phyloP scores from a whole-genome alignment of 2,888 invertebrate species.

The Strigamia maritima region DNA sequence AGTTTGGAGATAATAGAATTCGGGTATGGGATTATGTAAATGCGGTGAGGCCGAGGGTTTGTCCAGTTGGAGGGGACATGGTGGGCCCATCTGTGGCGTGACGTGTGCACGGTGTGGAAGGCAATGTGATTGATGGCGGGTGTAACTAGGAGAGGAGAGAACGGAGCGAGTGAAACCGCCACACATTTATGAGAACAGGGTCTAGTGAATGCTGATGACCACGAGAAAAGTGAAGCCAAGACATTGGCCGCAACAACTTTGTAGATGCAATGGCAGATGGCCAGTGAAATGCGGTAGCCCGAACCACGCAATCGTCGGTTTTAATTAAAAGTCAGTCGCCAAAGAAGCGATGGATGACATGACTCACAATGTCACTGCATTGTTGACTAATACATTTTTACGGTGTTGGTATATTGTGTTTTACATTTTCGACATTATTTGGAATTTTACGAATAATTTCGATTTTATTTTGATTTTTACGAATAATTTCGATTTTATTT shows the following conservation, averaged over 20 bases:
- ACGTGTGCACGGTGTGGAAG: conserved; percentile 35
- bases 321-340: conserved; percentile 12
- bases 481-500: no score
- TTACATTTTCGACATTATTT: no score
- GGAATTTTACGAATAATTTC: no score
- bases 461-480: no score
- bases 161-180: background rate
- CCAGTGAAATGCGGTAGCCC: conserved; percentile 4
- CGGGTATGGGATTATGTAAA: conserved; percentile 1
- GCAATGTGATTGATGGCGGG: conserved; percentile 37
- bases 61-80: conserved; percentile 21
- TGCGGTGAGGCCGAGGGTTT: background rate
- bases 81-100: conserved; percentile 36
- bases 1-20: background rate
- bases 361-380: no score
- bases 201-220: conserved; percentile 37
- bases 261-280: conserved; percentile 13
- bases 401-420: no score
- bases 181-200: conserved; percentile 34
- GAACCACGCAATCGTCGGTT: conserved; percentile 11
- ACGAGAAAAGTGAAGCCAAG: conserved; percentile 24
- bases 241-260: conserved; percentile 32
- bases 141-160: conserved; percentile 4
- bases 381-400: no score
- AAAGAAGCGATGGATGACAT: no score